phyloP scores from a whole-genome alignment of 2,888 invertebrate genomes.

The Agrypnus murinus region DNA sequence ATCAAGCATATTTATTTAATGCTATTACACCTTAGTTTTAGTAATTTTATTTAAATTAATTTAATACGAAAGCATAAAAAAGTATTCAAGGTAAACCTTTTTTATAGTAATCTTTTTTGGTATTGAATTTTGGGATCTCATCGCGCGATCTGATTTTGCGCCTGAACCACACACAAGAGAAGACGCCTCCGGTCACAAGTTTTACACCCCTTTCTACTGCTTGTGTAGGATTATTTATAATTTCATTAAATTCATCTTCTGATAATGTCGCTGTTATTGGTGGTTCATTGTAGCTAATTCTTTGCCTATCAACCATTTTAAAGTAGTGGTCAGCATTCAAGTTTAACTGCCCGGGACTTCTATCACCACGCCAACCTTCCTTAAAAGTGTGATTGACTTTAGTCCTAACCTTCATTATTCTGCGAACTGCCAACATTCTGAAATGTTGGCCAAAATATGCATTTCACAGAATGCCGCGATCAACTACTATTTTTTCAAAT shows the following conservation, averaged over 20 bases:
- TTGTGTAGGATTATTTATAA: slow-evolving; percentile 2
- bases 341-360: neutral
- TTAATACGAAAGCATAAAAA: neutral
- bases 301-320: too few species aligned
- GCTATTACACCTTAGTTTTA: neutral
- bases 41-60: neutral
- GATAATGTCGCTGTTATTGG: too few species aligned
- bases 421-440: neutral
- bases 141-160: neutral
- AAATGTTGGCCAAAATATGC: neutral
- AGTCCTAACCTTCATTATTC: neutral
- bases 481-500: slow-evolving; percentile 3
- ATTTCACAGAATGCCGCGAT: slow-evolving; percentile 3
- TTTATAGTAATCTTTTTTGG: slow-evolving; percentile 7
- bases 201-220: too few species aligned
- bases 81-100: neutral
- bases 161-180: too few species aligned
- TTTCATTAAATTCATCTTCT: too few species aligned
- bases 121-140: too few species aligned
- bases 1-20: neutral
- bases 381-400: neutral
- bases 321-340: neutral
- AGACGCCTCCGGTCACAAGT: slow-evolving; percentile 2
- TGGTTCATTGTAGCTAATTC: too few species aligned
- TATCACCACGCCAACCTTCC: slow-evolving; percentile 3